Percentiles rank a stretch among this genome's conserved stretches.
phyloP scores from a whole-genome alignment of 2,888 invertebrate species.

The Lepetodrilus schrolli region DNA sequence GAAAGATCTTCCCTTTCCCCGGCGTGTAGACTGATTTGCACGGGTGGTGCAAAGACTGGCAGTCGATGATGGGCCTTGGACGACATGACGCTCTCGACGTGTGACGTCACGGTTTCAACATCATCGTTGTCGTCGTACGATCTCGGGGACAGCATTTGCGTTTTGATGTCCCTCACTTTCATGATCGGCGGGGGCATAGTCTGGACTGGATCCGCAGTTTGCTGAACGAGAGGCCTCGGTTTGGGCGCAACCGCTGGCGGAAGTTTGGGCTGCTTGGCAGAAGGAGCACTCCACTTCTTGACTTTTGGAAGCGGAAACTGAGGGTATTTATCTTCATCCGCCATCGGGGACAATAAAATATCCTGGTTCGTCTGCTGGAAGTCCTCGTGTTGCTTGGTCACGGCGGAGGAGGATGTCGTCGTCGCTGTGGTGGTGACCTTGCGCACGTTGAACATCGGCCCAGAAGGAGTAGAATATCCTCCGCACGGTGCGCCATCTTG shows the following conservation, averaged over 20 bases:
- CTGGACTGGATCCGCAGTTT: conserved; percentile 3
- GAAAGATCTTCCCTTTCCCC: conserved; percentile 13
- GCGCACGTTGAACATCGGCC: conserved; percentile 45
- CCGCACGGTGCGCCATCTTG: conserved; percentile 6
- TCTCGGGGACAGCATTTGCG: conserved; percentile 28
- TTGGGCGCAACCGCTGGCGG: conserved; percentile 28
- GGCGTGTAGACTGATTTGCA: conserved; percentile 45
- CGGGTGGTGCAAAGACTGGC: conserved; percentile 62
- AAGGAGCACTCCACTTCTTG: not conserved
- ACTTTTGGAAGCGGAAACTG: not conserved
- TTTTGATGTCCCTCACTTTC: conserved; percentile 34
- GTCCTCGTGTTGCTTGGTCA: conserved; percentile 33
- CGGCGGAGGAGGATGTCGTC: not conserved
- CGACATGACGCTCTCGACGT: conserved; percentile 4
- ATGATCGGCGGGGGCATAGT: conserved; percentile 29
- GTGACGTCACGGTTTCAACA: not conserved
- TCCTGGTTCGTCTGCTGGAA: conserved; percentile 5
- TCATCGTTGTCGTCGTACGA: conserved; percentile 11
- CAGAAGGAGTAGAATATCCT: conserved; percentile 16
- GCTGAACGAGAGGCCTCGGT: not conserved
- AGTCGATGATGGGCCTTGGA: conserved; percentile 42
- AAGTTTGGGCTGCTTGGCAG: not conserved
- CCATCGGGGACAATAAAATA: conserved; percentile 9
- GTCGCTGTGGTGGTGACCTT: conserved; percentile 27
- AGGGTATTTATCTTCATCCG: conserved; percentile 11